Conservation (phyloP, 2,888 invertebrate genomes). For the Volucella inanis region DNA sequence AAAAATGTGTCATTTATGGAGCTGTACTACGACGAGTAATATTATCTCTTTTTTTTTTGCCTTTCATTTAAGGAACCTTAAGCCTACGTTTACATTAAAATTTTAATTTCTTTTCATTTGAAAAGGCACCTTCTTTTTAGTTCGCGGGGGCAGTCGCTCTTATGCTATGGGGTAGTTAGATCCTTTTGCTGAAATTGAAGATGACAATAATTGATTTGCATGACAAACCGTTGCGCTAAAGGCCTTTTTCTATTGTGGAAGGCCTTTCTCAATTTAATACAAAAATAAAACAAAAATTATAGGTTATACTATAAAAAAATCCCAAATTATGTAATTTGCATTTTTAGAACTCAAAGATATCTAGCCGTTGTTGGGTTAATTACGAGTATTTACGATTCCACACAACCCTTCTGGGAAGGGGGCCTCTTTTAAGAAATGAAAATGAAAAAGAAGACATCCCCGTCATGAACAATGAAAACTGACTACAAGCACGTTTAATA, state of each 20-base stretch:
- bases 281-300: constrained; percentile 18
- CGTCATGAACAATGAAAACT: constrained; percentile 16
- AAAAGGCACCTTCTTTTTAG: constrained; percentile 14
- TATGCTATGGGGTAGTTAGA: neutral
- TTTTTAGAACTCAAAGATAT: constrained; percentile 52
- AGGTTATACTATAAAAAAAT: constrained; percentile 30
- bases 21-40: constrained; percentile 4
- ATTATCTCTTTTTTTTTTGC: constrained; percentile 30
- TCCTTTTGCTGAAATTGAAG: constrained; percentile 39
- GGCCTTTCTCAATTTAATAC: neutral
- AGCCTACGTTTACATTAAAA: constrained; percentile 57
- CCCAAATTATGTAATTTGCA: constrained; percentile 60
- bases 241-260: constrained; percentile 12
- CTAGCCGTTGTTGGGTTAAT: constrained; percentile 49
- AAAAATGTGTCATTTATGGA: constrained; percentile 37
- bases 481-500: constrained; percentile 19
- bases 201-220: constrained; percentile 68
- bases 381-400: constrained; percentile 46
- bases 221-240: constrained; percentile 53
- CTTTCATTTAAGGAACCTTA: constrained; percentile 39
- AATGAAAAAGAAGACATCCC: constrained; percentile 4
- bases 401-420: constrained; percentile 31
- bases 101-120: constrained; percentile 68
- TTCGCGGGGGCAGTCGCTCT: neutral
- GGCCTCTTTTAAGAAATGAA: neutral